These are phyloP conservation scores for Dicrostonyx torquatus DNA, from an alignment of 2,797 vertebrate species.

Conservation along the genomic window DNA sequence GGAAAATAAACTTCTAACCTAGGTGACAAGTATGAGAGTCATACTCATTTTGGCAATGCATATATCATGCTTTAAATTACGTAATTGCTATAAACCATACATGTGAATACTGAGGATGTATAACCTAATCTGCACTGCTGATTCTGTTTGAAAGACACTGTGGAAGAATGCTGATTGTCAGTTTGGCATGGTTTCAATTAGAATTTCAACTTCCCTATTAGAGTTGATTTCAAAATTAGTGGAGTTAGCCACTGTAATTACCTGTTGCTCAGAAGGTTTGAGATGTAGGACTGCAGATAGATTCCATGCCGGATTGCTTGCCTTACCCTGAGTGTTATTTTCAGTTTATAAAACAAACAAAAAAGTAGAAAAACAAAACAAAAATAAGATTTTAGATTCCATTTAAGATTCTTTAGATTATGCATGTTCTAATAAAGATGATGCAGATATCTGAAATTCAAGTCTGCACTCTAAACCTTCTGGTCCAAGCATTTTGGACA, in stretches of 20 bases:
- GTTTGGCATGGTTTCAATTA: not conserved
- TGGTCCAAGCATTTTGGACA: not conserved
- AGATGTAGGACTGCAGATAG: not conserved
- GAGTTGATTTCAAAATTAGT: conserved; percentile 14
- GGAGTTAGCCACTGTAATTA: not conserved
- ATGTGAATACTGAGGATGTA: conserved; percentile 1
- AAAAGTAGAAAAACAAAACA: not conserved
- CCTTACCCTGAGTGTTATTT: not conserved
- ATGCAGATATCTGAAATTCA: not conserved
- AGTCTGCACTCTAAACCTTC: not conserved
- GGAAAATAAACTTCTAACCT: not conserved
- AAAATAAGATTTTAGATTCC: not conserved
- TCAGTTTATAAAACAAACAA: not conserved
- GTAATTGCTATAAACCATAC: not conserved
- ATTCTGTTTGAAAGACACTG: not conserved
- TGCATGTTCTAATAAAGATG: not conserved
- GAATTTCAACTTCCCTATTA: not conserved
- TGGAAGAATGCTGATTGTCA: not conserved
- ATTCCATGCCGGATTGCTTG: not conserved
- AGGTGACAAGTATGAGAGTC: not conserved
- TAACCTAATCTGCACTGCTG: not conserved
- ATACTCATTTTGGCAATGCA: not conserved
- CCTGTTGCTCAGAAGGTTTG: not conserved
- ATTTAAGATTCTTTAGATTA: not conserved
- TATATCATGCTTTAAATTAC: not conserved